These are phyloP conservation scores for Dynastes grantii DNA, from an alignment of 2,888 invertebrate genomes.

Conservation along the genomic window DNA sequence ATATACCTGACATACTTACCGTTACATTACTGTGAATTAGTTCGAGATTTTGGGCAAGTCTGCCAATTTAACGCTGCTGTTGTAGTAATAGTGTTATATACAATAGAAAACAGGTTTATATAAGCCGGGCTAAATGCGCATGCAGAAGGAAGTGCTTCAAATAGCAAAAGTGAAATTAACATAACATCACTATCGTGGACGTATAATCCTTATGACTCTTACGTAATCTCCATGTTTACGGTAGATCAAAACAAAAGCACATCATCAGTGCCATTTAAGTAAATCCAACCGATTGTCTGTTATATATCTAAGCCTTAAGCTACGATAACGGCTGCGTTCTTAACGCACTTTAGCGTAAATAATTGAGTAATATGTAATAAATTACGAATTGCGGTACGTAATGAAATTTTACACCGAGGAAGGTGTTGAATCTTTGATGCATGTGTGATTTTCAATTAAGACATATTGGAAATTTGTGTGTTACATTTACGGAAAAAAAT, in stretches of 20 bases:
- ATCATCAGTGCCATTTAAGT: slow-evolving; percentile 24
- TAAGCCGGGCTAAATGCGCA: slow-evolving; percentile 17
- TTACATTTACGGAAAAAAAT: no score
- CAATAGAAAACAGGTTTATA: slow-evolving; percentile 36
- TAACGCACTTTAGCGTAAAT: not conserved
- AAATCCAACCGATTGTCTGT: slow-evolving; percentile 9
- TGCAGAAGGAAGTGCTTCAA: slow-evolving; percentile 35
- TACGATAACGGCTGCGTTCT: not conserved
- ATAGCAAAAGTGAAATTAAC: slow-evolving; percentile 36
- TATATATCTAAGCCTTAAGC: not conserved
- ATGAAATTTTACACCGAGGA: not conserved
- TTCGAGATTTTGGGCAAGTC: slow-evolving; percentile 23
- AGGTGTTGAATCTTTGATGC: not conserved
- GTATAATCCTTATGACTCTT: slow-evolving; percentile 10
- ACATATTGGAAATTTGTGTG: no score
- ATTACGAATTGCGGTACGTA: not conserved
- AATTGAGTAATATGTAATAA: slow-evolving; percentile 1
- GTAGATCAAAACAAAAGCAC: slow-evolving; percentile 13
- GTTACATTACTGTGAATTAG: slow-evolving; percentile 19
- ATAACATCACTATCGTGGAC: slow-evolving; percentile 1
- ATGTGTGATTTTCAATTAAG: not conserved
- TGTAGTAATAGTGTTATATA: not conserved
- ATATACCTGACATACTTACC: slow-evolving; percentile 24
- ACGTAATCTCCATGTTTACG: slow-evolving; percentile 13
- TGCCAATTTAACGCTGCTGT: not conserved